A percentile compares a stretch with the other conserved stretches of the same genome.
These are phyloP conservation scores for Mellilla xanthometata DNA, from an alignment of 2,888 invertebrate genomes.

Conservation along the genomic window DNA sequence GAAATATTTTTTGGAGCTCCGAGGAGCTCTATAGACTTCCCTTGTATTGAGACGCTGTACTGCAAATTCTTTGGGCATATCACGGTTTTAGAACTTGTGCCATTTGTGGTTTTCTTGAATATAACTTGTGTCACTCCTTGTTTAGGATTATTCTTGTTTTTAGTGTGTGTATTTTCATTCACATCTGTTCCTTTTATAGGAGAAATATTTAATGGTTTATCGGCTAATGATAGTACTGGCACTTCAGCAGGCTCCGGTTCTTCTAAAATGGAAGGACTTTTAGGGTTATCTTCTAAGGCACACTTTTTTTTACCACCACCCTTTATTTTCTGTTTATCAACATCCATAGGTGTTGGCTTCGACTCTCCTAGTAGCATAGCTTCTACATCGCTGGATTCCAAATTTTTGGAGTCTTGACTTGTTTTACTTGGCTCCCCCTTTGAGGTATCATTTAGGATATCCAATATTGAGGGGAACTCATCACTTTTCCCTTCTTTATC, in stretches of 20 bases:
- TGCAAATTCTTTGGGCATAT: constrained; percentile 71
- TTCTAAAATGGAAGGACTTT: constrained; percentile 71
- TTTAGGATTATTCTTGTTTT: constrained; percentile 29
- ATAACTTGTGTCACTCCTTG: constrained; percentile 58
- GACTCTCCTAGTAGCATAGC: constrained; percentile 70
- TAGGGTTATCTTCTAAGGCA: constrained; percentile 48
- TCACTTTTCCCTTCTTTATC: constrained; percentile 62
- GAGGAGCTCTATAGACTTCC: constrained; percentile 67
- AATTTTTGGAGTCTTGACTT: constrained; percentile 46
- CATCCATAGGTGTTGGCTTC: constrained; percentile 53
- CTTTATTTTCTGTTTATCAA: constrained; percentile 51
- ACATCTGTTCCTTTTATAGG: constrained; percentile 21
- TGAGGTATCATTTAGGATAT: constrained; percentile 65
- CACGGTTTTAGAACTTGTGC: constrained; percentile 61
- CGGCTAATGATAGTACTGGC: constrained; percentile 19
- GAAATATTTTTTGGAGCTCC: constrained; percentile 76
- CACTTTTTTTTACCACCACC: constrained; percentile 44
- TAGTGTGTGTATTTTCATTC: constrained; percentile 33
- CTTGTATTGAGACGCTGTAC: constrained; percentile 67
- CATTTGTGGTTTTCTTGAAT: constrained; percentile 63
- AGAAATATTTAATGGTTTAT: constrained; percentile 8
- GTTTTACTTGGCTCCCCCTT: constrained; percentile 39
- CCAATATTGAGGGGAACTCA: constrained; percentile 78
- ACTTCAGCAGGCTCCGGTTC: constrained; percentile 40
- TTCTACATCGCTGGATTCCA: constrained; percentile 74